A percentile compares a stretch with the other conserved stretches of the same genome.
These are phyloP conservation scores for Asarcornis scutulata DNA, from an alignment of 2,113 vertebrate species.

Conservation along the genomic window DNA sequence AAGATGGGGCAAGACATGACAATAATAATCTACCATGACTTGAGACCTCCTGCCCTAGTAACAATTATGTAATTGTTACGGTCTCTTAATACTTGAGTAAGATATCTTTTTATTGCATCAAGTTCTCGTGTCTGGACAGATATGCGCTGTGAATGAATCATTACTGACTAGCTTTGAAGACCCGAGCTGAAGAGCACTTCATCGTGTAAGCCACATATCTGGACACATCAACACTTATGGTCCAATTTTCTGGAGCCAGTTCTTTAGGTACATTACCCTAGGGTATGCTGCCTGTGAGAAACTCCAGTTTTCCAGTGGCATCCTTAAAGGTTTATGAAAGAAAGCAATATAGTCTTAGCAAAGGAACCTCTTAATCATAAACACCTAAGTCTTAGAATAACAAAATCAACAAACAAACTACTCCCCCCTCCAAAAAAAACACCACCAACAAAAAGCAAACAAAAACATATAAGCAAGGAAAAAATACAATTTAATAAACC, in stretches of 20 bases:
- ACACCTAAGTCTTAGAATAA: not conserved
- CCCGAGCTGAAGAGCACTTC: conserved; percentile 5
- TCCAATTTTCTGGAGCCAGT: conserved; percentile 52
- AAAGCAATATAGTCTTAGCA: not conserved
- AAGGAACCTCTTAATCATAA: not conserved
- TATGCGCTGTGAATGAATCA: conserved; percentile 39
- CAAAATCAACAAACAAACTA: no score
- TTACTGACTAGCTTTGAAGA: conserved; percentile 23
- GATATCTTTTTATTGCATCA: conserved; percentile 42
- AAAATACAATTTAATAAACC: not conserved
- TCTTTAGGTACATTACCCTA: not conserved
- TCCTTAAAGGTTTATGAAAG: not conserved
- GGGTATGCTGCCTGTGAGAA: not conserved
- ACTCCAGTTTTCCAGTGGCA: not conserved
- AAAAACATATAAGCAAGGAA: not conserved
- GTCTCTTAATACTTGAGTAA: conserved; percentile 1
- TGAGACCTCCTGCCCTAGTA: conserved; percentile 11
- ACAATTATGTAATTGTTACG: not conserved
- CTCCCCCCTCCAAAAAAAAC: fast-evolving
- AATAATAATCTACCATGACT: not conserved
- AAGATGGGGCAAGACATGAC: not conserved
- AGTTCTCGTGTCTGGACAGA: conserved; percentile 63
- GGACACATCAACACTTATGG: conserved; percentile 7
- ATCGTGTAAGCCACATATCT: conserved; percentile 40
- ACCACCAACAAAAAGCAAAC: not conserved